Evolutionary conservation across 35 echinoderm and acorn worm genomes (phyloP).

Genomic region (Strongylocentrotus purpuratus): DNA sequence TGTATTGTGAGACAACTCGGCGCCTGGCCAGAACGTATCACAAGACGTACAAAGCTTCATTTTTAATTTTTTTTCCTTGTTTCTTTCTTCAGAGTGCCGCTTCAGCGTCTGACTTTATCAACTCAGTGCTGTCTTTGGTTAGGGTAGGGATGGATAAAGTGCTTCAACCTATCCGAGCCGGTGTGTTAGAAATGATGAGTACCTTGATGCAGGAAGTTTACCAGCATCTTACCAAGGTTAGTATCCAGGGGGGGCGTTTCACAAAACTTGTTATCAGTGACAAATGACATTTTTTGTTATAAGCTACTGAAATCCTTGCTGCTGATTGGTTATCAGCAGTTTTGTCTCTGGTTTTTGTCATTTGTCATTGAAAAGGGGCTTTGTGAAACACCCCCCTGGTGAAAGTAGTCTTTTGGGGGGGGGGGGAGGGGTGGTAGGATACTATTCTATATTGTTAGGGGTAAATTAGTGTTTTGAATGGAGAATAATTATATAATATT

Average conservation of each 20-base stretch:
- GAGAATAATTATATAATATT: too few species aligned
- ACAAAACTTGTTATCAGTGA: not conserved
- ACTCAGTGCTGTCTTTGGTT: slow-evolving; percentile 20
- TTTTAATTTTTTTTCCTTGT: not conserved
- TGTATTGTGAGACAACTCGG: too few species aligned
- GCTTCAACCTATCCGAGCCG: not conserved
- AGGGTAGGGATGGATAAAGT: not conserved
- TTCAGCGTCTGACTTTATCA: not conserved
- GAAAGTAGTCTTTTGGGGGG: too few species aligned
- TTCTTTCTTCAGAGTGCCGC: not conserved
- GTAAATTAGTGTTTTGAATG: too few species aligned
- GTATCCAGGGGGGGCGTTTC: not conserved
- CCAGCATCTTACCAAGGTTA: slow-evolving; percentile 45
- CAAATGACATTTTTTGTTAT: not conserved
- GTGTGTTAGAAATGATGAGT: slow-evolving; percentile 1
- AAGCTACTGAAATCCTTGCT: not conserved
- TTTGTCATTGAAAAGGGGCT: too few species aligned
- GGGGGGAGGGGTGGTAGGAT: too few species aligned
- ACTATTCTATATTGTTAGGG: too few species aligned
- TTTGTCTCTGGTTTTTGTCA: too few species aligned
- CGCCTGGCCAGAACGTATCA: too few species aligned
- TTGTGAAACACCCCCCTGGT: not conserved
- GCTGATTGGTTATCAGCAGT: not conserved
- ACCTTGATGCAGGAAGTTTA: not conserved
- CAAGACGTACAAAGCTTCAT: too few species aligned